Evolutionary conservation across 2,113 vertebrate species (phyloP).

Genomic region (Tympanuchus pallidicinctus): DNA sequence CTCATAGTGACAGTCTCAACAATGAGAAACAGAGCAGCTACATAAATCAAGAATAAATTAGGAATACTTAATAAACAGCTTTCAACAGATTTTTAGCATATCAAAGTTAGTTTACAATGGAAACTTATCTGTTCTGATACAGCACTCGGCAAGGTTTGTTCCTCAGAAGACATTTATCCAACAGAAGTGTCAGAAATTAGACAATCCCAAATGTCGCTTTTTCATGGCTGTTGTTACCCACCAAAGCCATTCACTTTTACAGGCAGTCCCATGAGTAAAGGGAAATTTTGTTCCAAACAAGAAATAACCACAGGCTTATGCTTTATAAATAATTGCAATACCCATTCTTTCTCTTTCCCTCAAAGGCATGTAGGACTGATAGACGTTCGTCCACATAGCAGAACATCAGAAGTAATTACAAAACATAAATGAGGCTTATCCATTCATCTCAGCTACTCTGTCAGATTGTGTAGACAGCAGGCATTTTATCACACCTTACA

Average conservation of each 20-base stretch:
- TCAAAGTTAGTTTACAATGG: background rate
- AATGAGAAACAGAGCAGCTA: background rate
- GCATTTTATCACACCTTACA: background rate
- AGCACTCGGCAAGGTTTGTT: background rate
- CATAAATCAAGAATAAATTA: background rate
- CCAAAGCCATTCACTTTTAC: background rate
- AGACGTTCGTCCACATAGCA: background rate
- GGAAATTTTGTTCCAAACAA: background rate
- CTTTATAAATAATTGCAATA: background rate
- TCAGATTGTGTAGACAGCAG: background rate
- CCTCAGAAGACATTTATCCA: background rate
- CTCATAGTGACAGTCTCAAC: accelerated
- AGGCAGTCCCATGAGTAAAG: background rate
- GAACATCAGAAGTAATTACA: background rate
- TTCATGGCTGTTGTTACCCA: background rate
- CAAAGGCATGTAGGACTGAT: background rate
- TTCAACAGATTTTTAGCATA: background rate
- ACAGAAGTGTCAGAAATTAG: background rate
- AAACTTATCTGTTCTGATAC: background rate
- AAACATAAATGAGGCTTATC: background rate
- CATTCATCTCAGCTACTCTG: background rate
- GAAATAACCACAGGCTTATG: background rate
- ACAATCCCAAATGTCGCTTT: background rate
- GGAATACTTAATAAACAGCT: background rate
- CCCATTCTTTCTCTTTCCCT: background rate